A percentile compares a stretch with the other conserved stretches of the same genome.
These are phyloP conservation scores for Tachysurus fulvidraco DNA, from an alignment of 2,113 vertebrate genomes.

Conservation along the genomic window DNA sequence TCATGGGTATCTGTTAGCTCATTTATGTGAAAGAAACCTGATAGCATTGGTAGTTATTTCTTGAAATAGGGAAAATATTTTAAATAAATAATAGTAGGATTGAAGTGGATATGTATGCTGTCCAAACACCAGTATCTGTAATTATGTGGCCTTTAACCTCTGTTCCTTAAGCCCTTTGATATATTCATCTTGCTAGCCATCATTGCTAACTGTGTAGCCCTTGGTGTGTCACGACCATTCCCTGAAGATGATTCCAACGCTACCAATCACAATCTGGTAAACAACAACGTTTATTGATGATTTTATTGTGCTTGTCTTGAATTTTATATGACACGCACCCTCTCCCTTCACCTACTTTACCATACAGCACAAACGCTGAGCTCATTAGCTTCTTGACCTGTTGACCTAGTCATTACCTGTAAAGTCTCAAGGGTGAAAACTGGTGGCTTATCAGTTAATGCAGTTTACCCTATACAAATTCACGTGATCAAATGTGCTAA, in stretches of 20 bases:
- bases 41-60: background rate
- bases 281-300: background rate
- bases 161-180: conserved; percentile 80
- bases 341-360: background rate
- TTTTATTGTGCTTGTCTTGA: background rate
- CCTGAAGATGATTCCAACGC: conserved; percentile 90
- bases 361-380: background rate
- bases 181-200: conserved; percentile 91
- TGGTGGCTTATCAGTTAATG: background rate
- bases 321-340: background rate
- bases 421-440: background rate
- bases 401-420: background rate
- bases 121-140: background rate
- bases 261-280: conserved; percentile 86
- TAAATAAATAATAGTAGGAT: background rate
- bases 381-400: background rate
- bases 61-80: background rate
- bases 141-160: conserved; percentile 70
- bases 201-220: conserved; percentile 91
- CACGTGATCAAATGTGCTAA: background rate
- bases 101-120: background rate
- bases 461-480: background rate
- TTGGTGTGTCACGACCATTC: conserved; percentile 90
- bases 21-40: background rate
- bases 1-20: background rate